Evolutionary conservation across 2,888 invertebrate species (phyloP), one percentile per base, ranked within the genome.

Genomic region (Acanthoscelides obtectus): DNA sequence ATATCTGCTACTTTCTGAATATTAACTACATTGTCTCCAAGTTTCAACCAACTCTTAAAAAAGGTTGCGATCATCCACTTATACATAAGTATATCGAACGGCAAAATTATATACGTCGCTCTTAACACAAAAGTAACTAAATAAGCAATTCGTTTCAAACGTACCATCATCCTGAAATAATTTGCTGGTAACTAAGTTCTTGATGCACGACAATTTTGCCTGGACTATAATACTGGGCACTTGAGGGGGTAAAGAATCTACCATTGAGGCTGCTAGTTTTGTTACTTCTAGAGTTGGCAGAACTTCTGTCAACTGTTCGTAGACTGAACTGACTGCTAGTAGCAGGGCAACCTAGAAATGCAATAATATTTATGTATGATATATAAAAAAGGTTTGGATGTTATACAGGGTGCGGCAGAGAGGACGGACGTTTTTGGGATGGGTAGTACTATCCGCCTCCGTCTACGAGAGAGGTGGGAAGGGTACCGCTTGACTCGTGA

Each of bases 121-220:
- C n/a, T n/a, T n/a, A n/a, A n/a, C 45, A 45, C 1, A 45, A 45
- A 45, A 45, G 3, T 45, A 12, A 12, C 25, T 45, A 3, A n/a
- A n/a, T n/a, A n/a, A n/a, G n/a, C n/a, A n/a, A n/a, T 45, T 12
- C 17, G 17, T 45, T 45, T 6, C 12, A 17, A 69, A 76, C 75
- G 76, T 80, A 83, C 92, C 91, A 84, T 91, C 91, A 81, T 93
- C 91, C 72, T 90, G 90, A 80, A 95, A 93, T 0, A 94, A 85
- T 79, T 90, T 89, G 20, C 93, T 92, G 17, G 90, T 90, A 3
- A 94, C 91, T 67, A 96, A 88, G 82, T 95, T 93, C 81, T 93
- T 92, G 2, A 97, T 92, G 0, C 95, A 94, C 0, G 90, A 89
- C 6, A 98, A 87, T 80, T 97, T 93, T 0, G 95, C 95, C 76